Evolutionary conservation across 2,888 invertebrate genomes (phyloP).

Genomic region (Lasioglossum marginatum): DNA sequence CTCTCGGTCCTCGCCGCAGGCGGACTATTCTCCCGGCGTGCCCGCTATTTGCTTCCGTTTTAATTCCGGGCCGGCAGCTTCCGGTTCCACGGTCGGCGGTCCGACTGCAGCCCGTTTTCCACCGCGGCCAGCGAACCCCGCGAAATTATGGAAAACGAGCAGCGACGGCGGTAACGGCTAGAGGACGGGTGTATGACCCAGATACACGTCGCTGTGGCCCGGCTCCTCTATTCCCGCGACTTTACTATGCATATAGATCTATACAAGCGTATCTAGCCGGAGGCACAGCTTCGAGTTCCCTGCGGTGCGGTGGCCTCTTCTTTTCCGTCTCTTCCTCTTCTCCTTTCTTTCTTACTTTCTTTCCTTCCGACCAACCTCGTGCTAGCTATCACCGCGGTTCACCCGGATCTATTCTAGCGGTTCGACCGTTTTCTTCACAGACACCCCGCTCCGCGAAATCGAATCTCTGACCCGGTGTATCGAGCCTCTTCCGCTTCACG

Average conservation of each 20-base stretch:
- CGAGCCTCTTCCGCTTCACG: constrained; percentile 29
- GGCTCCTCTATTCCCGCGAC: constrained; percentile 65
- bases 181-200: constrained; percentile 66
- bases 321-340: not conserved
- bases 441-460: constrained; percentile 31
- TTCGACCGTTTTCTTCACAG: not conserved
- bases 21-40: not conserved
- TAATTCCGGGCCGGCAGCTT: constrained; percentile 8
- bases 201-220: constrained; percentile 61
- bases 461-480: constrained; percentile 45
- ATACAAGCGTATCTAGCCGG: constrained; percentile 63
- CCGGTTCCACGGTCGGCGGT: constrained; percentile 22
- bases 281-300: constrained; percentile 60
- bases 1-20: not conserved
- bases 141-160: constrained; percentile 58
- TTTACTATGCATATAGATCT: constrained; percentile 68
- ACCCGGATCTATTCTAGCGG: constrained; percentile 1
- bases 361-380: constrained; percentile 1
- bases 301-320: constrained; percentile 23
- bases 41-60: not conserved
- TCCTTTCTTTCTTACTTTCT: constrained; percentile 2
- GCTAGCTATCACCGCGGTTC: not conserved
- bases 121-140: constrained; percentile 32
- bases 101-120: constrained; percentile 20
- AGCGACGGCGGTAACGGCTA: constrained; percentile 38